phyloP scores from a whole-genome alignment of 2,888 invertebrate species.

The Dolichopus griseipennis region DNA sequence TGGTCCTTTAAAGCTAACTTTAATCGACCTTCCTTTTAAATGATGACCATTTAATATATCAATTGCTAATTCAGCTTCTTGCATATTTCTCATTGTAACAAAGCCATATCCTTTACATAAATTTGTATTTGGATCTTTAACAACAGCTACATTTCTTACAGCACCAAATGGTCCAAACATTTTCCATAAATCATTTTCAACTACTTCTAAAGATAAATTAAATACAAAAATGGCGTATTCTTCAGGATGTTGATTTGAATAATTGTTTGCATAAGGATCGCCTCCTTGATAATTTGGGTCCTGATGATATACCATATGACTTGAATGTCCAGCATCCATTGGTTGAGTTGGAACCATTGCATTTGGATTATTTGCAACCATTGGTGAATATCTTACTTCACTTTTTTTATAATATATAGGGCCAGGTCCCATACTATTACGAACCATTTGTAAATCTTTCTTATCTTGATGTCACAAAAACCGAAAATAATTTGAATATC shows the following conservation, averaged over 20 bases:
- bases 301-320: constrained; percentile 1
- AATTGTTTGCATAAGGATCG: background rate
- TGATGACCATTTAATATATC: background rate
- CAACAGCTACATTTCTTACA: constrained; percentile 6
- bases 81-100: background rate
- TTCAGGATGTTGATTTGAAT: constrained; percentile 1
- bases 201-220: constrained; percentile 1
- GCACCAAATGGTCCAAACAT: background rate
- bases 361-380: background rate
- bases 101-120: constrained; percentile 4
- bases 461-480: constrained; percentile 4
- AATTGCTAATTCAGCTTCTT: constrained; percentile 1
- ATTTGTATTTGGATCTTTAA: constrained; percentile 1
- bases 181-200: constrained; percentile 1
- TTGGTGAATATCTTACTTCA: constrained; percentile 6
- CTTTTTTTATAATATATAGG: constrained; percentile 6
- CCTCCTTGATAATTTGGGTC: constrained; percentile 1
- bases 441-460: background rate
- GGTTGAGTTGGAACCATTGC: background rate
- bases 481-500: constrained; percentile 1
- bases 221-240: constrained; percentile 4
- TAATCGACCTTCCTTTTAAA: constrained; percentile 1
- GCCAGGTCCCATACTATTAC: constrained; percentile 4
- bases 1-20: background rate
- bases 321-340: constrained; percentile 6